A percentile compares a stretch with the other conserved stretches of the same genome.
phyloP scores from a whole-genome alignment of 2,888 invertebrate genomes.

The Pegoplata infirma region DNA sequence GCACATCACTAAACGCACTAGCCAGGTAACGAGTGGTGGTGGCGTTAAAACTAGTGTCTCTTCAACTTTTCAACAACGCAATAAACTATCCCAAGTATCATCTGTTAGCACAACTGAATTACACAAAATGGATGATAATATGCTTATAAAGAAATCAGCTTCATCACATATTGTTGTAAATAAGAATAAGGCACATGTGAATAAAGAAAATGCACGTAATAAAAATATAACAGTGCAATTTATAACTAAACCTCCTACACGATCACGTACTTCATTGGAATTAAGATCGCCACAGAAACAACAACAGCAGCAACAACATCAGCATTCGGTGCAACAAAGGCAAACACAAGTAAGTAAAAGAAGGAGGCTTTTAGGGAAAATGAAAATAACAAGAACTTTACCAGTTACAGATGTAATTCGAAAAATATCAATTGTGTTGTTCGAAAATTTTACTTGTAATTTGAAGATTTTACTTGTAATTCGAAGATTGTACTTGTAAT shows the following conservation, averaged over 20 bases:
- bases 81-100: conserved; percentile 73
- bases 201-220: conserved; percentile 75
- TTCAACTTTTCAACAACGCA: conserved; percentile 66
- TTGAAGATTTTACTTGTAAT: too few species aligned
- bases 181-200: conserved; percentile 72
- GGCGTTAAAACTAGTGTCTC: conserved; percentile 57
- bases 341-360: conserved; percentile 67
- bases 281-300: conserved; percentile 71
- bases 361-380: too few species aligned
- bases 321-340: conserved; percentile 65
- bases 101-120: conserved; percentile 77
- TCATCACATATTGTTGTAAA: conserved; percentile 73
- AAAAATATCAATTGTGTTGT: too few species aligned
- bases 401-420: too few species aligned
- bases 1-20: conserved; percentile 72
- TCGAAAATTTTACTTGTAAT: too few species aligned
- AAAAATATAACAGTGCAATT: conserved; percentile 77
- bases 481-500: too few species aligned
- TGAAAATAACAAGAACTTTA: too few species aligned
- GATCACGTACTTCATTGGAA: conserved; percentile 77
- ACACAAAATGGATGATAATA: conserved; percentile 77
- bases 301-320: conserved; percentile 49
- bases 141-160: conserved; percentile 74
- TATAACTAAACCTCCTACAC: conserved; percentile 75
- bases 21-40: conserved; percentile 66